A percentile compares a stretch with the other conserved stretches of the same genome.
Conservation (phyloP, 2,113 vertebrate genomes). For the Xiphophorus couchianus region DNA sequence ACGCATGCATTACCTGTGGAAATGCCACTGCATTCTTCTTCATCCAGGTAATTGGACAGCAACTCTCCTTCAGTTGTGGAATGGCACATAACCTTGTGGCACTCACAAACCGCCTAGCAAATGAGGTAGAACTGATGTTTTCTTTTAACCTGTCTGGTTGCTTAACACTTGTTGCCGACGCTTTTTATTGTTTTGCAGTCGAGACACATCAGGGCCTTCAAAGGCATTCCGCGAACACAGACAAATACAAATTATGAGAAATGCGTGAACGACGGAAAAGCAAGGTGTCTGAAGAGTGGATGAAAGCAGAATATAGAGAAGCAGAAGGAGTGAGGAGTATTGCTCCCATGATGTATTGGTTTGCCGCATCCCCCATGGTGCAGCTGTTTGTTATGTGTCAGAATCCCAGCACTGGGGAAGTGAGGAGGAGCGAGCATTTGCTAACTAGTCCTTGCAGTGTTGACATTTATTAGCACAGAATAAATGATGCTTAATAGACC, state of each 20-base stretch:
- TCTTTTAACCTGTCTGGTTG: constrained; percentile 38
- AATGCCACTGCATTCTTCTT: constrained; percentile 1
- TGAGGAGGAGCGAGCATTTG: constrained; percentile 30
- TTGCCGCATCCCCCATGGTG: constrained; percentile 52
- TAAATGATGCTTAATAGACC: constrained; percentile 35
- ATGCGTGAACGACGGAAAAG: constrained; percentile 40
- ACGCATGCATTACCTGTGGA: constrained; percentile 6
- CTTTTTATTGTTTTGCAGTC: constrained; percentile 46
- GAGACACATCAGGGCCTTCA: constrained; percentile 37
- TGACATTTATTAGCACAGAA: constrained; percentile 44
- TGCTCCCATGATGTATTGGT: constrained; percentile 67
- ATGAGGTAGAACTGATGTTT: constrained; percentile 46
- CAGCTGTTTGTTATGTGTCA: constrained; percentile 73
- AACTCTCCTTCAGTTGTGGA: constrained; percentile 16
- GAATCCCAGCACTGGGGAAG: constrained; percentile 28
- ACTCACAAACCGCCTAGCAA: constrained; percentile 41
- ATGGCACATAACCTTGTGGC: constrained; percentile 27
- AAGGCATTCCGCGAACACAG: constrained; percentile 33
- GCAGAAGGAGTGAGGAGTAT: constrained; percentile 43
- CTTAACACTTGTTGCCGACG: constrained; percentile 41
- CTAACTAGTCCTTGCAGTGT: constrained; percentile 40
- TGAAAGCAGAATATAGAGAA: constrained; percentile 45
- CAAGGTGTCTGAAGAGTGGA: constrained; percentile 41
- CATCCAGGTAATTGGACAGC: neutral
- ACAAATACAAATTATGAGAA: constrained; percentile 67